Evolutionary conservation across 2,888 invertebrate genomes (phyloP), one percentile per base, ranked within the genome.

Genomic region (Amblyjoppa fuscipennis): DNA sequence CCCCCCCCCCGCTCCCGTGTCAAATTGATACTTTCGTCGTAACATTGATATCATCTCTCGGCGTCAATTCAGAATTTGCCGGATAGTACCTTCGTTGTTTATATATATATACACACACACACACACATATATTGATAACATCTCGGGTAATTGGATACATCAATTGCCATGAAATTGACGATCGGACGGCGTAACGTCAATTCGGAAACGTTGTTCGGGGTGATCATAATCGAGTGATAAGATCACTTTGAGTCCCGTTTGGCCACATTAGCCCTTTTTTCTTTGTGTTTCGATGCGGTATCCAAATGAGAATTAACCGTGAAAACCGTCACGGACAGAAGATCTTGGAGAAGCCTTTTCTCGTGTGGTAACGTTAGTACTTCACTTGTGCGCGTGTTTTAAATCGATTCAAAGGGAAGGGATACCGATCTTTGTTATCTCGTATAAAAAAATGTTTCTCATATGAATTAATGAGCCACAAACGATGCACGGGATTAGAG

Each of bases 381-480:
- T 78, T 84, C 59, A 53, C 6, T 61, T 34, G 61, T 49, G 68
- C 2, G n/a, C 25, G 68, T 49, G 69, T 74, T 77, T 81, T 81
- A 71, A 78, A 81, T 77, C 81, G 77, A 84, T 59, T 45, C 34
- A 41, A 13, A 68, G 53, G 38, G 53, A 5, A 34, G 31, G 56
- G 45, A 25, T 31, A 45, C 11, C 9, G 41, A 5, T 34, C 34
- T 34, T 49, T 49, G 7, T 49, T 66, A 7, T 20, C 34, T 25
- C 73, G 28, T 25, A 85, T 85, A 85, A 87, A 86, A 89, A 89
- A 90, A 89, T 84, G 88, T 83, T 84, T 70, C 86, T 71, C 73
- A 82, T 85, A 88, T 87, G 88, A 88, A 89, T 89, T 87, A 88
- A 89, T 89, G 88, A 90, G 87, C 88, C 83, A 83, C 88, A 88